phyloP scores from a whole-genome alignment of 2,888 invertebrate genomes.

The Zele albiditarsus region DNA sequence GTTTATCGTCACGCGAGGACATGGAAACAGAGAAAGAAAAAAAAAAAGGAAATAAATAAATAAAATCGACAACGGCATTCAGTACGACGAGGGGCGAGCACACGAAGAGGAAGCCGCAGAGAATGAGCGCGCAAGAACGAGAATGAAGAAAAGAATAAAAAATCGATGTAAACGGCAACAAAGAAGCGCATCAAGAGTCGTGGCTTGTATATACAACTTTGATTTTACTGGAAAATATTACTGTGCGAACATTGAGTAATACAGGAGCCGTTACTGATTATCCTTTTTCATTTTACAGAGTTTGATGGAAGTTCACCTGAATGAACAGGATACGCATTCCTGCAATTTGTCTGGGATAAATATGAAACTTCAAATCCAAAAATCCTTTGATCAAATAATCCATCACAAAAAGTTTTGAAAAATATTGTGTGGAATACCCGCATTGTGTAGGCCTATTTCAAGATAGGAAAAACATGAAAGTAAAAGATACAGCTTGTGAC shows the following conservation, averaged over 20 bases:
- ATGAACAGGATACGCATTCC: neutral
- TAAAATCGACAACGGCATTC: slow-evolving; percentile 18
- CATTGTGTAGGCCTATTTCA: no score
- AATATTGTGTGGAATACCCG: no score
- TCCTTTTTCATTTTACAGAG: neutral
- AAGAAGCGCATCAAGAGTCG: slow-evolving; percentile 4
- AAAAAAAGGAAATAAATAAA: slow-evolving; percentile 10
- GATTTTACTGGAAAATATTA: slow-evolving; percentile 8
- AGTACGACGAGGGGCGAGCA: neutral
- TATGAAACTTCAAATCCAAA: neutral
- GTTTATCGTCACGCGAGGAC: slow-evolving; percentile 54
- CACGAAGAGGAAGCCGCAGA: neutral
- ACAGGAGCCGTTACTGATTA: neutral
- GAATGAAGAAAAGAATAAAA: neutral
- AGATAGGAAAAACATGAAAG: neutral
- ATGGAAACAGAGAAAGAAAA: slow-evolving; percentile 22
- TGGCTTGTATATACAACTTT: slow-evolving; percentile 3
- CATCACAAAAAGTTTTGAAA: neutral
- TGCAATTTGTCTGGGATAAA: neutral
- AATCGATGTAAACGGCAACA: neutral
- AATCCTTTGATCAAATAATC: neutral
- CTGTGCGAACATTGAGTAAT: neutral
- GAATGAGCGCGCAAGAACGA: neutral
- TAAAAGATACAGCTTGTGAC: no score
- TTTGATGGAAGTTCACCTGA: neutral